Percentiles rank a stretch among this genome's conserved stretches.
Conservation (phyloP, 2,797 vertebrate genomes). For the Epinephelus coioides region DNA sequence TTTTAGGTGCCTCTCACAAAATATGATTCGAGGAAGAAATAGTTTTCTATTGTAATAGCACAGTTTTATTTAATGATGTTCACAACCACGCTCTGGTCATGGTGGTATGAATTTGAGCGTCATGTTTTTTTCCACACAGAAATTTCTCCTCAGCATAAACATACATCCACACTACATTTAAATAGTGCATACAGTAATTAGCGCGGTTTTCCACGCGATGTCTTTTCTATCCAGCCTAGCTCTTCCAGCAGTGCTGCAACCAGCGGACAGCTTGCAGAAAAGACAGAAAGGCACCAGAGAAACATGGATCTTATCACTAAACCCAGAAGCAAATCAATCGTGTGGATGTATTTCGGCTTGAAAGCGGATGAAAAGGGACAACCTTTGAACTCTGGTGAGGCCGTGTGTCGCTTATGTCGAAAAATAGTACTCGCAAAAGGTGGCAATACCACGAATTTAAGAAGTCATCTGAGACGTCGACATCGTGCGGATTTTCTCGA, state of each 20-base stretch:
- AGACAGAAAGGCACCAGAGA: neutral
- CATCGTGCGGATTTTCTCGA: constrained; percentile 74
- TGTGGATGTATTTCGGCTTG: constrained; percentile 81
- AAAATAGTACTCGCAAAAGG: constrained; percentile 78
- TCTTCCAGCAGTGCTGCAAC: constrained; percentile 10
- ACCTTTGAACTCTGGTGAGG: constrained; percentile 66
- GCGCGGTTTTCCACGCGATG: neutral
- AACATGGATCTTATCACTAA: constrained; percentile 78
- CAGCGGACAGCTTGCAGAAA: neutral
- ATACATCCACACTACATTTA: neutral
- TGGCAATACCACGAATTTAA: constrained; percentile 80
- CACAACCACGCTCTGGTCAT: neutral
- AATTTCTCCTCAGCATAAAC: neutral
- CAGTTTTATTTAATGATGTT: neutral
- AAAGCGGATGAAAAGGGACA: constrained; percentile 75
- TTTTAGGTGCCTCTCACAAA: neutral
- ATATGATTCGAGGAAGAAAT: neutral
- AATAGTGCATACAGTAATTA: neutral
- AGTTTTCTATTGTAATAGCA: neutral
- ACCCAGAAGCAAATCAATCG: constrained; percentile 74
- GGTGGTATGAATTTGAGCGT: neutral
- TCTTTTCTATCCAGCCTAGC: constrained; percentile 1
- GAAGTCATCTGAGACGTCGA: constrained; percentile 77
- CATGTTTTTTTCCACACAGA: neutral
- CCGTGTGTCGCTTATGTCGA: constrained; percentile 75